phyloP scores from a whole-genome alignment of 1,140 invertebrate species.

The Papilio xuthus region DNA sequence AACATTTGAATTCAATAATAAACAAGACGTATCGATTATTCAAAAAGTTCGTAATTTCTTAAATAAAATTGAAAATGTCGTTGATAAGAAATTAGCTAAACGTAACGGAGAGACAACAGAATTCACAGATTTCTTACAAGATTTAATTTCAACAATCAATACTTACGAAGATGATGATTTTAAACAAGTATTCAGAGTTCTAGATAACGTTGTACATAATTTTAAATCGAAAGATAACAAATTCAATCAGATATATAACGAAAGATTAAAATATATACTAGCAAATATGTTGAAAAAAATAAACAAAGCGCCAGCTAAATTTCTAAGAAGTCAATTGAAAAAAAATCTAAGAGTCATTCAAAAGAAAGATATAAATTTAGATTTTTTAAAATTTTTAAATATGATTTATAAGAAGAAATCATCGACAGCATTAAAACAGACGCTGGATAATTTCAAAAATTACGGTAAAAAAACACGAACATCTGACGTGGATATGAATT shows the following conservation, averaged over 20 bases:
- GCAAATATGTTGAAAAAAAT: background rate
- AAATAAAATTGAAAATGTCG: conserved; percentile 47
- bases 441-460: background rate
- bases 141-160: conserved; percentile 42
- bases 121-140: conserved; percentile 50
- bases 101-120: background rate
- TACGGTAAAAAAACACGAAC: background rate
- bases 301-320: background rate
- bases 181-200: conserved; percentile 39
- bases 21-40: conserved; percentile 52
- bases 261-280: background rate
- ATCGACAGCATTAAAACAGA: background rate
- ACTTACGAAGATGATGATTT: conserved; percentile 51
- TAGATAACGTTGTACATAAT: conserved; percentile 49
- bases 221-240: conserved; percentile 45
- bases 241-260: conserved; percentile 43
- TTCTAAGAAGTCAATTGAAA: conserved; percentile 8
- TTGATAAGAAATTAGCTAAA: conserved; percentile 23
- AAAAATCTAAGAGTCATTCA: background rate
- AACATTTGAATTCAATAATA: conserved; percentile 58
- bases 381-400: conserved; percentile 2
- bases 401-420: conserved; percentile 4
- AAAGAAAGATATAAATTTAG: background rate
- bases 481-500: background rate
- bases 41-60: conserved; percentile 56